Conservation (phyloP, 2,888 invertebrate genomes). For the Clepsis dumicolana region DNA sequence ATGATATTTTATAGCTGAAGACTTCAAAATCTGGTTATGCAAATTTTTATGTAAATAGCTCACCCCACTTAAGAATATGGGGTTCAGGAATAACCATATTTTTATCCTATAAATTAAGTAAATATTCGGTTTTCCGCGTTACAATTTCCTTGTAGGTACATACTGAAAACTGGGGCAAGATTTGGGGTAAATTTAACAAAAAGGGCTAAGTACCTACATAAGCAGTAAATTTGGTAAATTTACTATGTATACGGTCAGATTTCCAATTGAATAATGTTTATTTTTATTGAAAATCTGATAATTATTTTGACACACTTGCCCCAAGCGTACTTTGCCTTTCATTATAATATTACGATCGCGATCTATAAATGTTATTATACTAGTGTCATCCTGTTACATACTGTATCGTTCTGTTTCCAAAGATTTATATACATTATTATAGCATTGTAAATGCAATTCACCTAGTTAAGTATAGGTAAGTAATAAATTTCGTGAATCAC, state of each 20-base stretch:
- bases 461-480: constrained; percentile 8
- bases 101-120: no score
- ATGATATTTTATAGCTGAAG: background rate
- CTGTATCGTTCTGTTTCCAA: background rate
- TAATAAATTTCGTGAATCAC: constrained; percentile 20
- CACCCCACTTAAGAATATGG: no score
- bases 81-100: no score
- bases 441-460: constrained; percentile 10
- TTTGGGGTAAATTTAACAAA: background rate
- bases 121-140: no score
- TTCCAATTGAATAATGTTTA: background rate
- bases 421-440: background rate
- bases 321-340: background rate
- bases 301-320: background rate
- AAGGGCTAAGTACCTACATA: background rate
- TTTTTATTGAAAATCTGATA: background rate
- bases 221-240: no score
- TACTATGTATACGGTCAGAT: no score
- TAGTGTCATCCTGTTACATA: background rate
- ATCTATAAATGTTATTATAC: background rate
- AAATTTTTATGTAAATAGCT: no score
- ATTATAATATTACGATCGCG: no score
- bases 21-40: no score
- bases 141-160: background rate
- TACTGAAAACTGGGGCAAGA: background rate